Conservation (phyloP, 2,888 invertebrate genomes). For the Pterobdella sp. region DNA sequence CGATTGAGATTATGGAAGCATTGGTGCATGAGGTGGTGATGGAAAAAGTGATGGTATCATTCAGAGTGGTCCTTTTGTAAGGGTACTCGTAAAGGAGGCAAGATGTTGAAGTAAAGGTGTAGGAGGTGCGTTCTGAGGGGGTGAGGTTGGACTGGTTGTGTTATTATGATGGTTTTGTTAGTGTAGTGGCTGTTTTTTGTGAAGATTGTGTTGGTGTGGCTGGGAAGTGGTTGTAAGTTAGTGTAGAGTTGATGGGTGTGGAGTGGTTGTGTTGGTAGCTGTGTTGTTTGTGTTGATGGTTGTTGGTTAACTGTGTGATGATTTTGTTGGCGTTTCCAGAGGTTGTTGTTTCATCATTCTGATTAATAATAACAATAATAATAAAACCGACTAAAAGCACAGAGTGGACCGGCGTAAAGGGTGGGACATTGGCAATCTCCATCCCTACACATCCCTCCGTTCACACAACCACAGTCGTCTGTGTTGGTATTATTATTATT, state of each 20-base stretch:
- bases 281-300: neutral
- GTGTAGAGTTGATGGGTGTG: too few species aligned
- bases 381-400: neutral
- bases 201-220: neutral
- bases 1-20: neutral
- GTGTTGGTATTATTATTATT: too few species aligned
- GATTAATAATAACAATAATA: neutral
- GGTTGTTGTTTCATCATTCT: neutral
- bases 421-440: neutral
- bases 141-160: neutral
- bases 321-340: neutral
- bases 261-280: neutral
- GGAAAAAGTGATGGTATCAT: neutral
- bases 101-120: neutral
- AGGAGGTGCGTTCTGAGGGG: neutral
- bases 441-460: neutral
- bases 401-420: neutral
- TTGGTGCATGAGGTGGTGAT: neutral
- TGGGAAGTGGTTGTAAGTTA: too few species aligned
- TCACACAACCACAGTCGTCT: neutral
- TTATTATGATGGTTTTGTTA: neutral
- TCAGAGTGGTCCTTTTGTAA: neutral
- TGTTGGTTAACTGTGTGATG: neutral
- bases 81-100: conserved; percentile 5
- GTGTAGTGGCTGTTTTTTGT: neutral